Conservation (phyloP, 92 coral and sea anemone genomes). For the Anthopleura xanthogrammica region DNA sequence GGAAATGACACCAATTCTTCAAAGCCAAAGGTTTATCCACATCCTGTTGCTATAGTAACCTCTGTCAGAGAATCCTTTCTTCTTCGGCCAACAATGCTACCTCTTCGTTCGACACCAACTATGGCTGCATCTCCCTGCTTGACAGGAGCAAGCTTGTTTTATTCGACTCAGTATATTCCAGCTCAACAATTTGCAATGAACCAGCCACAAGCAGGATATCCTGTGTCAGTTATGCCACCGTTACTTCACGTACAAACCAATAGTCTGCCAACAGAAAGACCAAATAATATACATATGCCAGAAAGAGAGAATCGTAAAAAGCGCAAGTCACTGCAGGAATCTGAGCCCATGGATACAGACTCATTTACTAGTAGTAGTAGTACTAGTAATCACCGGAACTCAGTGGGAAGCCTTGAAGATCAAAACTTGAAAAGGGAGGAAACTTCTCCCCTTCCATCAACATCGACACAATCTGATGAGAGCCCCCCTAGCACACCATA, state of each 20-base stretch:
- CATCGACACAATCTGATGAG: conserved; percentile 27
- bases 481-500: conserved; percentile 54
- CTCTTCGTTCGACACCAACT: conserved; percentile 34
- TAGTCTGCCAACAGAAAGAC: conserved; percentile 7
- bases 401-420: conserved; percentile 21
- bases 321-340: conserved; percentile 21
- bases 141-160: conserved; percentile 76
- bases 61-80: conserved; percentile 58
- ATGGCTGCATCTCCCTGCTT: conserved; percentile 57
- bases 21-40: conserved; percentile 48
- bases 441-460: conserved; percentile 25
- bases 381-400: not conserved
- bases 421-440: conserved; percentile 22
- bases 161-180: conserved; percentile 62
- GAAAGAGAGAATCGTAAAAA: conserved; percentile 11
- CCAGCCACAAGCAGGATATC: conserved; percentile 44
- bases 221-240: conserved; percentile 42
- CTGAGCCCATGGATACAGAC: conserved; percentile 1
- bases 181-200: conserved; percentile 56
- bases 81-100: conserved; percentile 60
- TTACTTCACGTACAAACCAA: conserved; percentile 53
- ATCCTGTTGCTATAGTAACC: conserved; percentile 36
- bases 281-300: conserved; percentile 25
- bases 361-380: not conserved
- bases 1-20: conserved; percentile 16